phyloP scores from a whole-genome alignment of 1,140 invertebrate species.

The Ceratina australensis region DNA sequence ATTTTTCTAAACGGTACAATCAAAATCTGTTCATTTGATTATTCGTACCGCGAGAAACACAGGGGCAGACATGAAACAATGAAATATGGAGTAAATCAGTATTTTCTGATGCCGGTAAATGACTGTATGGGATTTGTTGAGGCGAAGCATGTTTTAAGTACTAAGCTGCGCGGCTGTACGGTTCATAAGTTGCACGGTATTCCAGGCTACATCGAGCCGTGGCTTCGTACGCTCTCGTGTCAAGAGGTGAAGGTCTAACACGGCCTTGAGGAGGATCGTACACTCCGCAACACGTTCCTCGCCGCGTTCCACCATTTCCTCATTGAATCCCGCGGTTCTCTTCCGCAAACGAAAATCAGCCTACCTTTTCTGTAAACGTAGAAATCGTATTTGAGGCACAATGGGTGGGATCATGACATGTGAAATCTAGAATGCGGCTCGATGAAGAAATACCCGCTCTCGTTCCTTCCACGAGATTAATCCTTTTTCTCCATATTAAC shows the following conservation, averaged over 20 bases:
- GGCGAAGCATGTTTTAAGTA: slow-evolving; percentile 38
- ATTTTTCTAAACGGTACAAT: no score
- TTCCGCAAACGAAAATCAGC: slow-evolving; percentile 53
- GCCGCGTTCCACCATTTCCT: slow-evolving; percentile 44
- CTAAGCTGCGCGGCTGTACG: slow-evolving; percentile 45
- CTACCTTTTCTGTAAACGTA: slow-evolving; percentile 27
- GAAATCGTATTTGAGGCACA: slow-evolving; percentile 16
- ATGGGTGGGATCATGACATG: neutral
- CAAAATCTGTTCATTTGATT: no score
- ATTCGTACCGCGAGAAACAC: no score
- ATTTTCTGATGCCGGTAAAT: neutral
- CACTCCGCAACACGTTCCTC: slow-evolving; percentile 51
- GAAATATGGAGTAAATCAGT: slow-evolving; percentile 5
- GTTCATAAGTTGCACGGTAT: slow-evolving; percentile 50
- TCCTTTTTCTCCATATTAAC: no score
- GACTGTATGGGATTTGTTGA: slow-evolving; percentile 40
- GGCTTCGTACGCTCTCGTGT: slow-evolving; percentile 67
- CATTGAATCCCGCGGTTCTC: slow-evolving; percentile 50
- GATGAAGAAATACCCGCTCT: neutral
- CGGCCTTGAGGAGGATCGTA: slow-evolving; percentile 69
- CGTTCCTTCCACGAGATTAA: neutral
- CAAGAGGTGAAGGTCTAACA: slow-evolving; percentile 74
- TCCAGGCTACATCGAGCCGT: slow-evolving; percentile 59
- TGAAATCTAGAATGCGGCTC: neutral
- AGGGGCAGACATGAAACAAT: neutral